phyloP scores from a whole-genome alignment of 2,113 vertebrate species.

The Fulica atra region DNA sequence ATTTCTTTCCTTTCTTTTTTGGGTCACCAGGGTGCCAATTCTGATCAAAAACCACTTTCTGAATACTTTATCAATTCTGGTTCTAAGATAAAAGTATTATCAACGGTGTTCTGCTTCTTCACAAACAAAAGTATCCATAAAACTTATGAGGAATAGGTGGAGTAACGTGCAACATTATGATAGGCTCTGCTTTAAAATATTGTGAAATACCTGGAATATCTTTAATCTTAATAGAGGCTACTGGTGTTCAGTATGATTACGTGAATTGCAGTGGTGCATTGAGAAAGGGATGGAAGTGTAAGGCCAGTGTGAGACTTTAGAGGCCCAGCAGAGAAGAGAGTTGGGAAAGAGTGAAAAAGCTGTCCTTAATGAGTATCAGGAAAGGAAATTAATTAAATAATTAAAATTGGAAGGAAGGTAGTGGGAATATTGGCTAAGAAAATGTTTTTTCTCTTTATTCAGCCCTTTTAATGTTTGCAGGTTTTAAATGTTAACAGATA shows the following conservation, averaged over 20 bases:
- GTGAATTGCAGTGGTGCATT: not conserved
- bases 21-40: slow-evolving; percentile 12
- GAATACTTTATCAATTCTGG: not conserved
- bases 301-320: not conserved
- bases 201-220: slow-evolving; percentile 22
- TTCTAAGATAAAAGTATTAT: not conserved
- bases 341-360: not conserved
- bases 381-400: not conserved
- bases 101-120: not conserved
- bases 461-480: not conserved
- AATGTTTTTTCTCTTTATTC: not conserved
- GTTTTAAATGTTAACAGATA: not conserved
- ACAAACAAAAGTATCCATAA: not conserved
- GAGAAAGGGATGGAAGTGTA: slow-evolving; percentile 5
- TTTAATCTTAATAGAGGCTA: not conserved
- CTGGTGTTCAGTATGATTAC: not conserved
- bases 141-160: not conserved
- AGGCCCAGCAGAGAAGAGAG: not conserved
- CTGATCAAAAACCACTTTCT: not conserved
- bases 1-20: not conserved
- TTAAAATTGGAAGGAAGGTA: not conserved
- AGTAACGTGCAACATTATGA: not conserved
- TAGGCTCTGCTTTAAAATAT: not conserved
- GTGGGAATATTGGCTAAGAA: not conserved
- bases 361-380: not conserved